Base-by-base conservation (phyloP, 2,113 vertebrate genomes). In the Megaceryle torquata region DNA sequence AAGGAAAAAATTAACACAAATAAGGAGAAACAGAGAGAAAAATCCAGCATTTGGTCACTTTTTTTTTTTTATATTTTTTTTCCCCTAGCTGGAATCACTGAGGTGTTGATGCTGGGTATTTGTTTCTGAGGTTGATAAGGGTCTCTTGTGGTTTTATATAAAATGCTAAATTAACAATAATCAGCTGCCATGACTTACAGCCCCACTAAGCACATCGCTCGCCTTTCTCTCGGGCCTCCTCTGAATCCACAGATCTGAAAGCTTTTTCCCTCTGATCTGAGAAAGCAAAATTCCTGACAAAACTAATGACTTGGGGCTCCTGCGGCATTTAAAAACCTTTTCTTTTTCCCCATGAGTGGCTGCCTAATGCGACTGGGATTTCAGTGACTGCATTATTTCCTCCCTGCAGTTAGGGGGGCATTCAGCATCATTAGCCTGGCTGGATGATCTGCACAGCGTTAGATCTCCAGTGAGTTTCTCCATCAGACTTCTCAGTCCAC, bases 101-200 rank as follows among this genome's bases (percentile, higher is more conserved):
- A 80, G 22, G 82, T 39, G 28, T 76, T 89, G 85, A 67, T 50
- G 51, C 43, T 60, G 82, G 68, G 44, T 0, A 0, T 63, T 95
- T 41, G 20, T 86, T 94, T 37, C 71, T 74, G 75, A 75, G 56
- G 26, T 71, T 29, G 60, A 60, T 83, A 59, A 86, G 43, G 76
- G 84, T 86, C 76, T 89, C 56, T 81, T 43, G 6, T 1, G 2
- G 67, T 75, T 44, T 85, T 63, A 12, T 37, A 83, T 51, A 68
- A 96, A 95, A 81, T n/a, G 24, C 68, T 86, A 90, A 81, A 78
- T 71, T 75, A 68, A 78, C 81, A 95, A 56, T 86, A 63, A 96
- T 75, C 88, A 33, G 56, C 51, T 77, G 53, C 68, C 64, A 5
- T 1, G 64, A 54, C 82, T 70, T 67, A 18, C 24, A 88, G 93